A percentile compares a stretch with the other conserved stretches of the same genome.
These are phyloP conservation scores for Lasioglossum calceatum DNA, from an alignment of 2,888 invertebrate genomes.

Conservation along the genomic window DNA sequence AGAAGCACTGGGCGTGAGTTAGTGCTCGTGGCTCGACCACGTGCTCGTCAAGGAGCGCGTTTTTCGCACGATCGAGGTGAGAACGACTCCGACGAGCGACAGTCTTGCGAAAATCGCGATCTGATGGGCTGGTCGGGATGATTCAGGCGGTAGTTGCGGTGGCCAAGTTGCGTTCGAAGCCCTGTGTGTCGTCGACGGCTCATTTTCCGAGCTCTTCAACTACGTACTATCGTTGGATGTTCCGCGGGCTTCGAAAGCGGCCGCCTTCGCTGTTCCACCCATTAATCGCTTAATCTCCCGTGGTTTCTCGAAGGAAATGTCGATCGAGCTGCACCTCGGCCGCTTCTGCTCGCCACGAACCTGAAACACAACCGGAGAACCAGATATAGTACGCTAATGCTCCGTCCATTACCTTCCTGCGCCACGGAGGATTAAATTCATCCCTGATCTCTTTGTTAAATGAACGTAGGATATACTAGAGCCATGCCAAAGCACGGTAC, in stretches of 20 bases:
- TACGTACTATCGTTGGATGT: slow-evolving; percentile 17
- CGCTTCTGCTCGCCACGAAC: slow-evolving; percentile 11
- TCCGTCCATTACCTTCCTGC: neutral
- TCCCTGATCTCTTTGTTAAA: neutral
- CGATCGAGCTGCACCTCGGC: slow-evolving; percentile 31
- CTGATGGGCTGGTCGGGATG: neutral
- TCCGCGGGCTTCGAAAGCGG: slow-evolving; percentile 17
- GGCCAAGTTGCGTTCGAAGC: neutral
- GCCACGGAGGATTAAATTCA: neutral
- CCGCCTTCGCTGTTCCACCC: slow-evolving; percentile 1
- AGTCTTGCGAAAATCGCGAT: neutral
- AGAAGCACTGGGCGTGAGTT: neutral
- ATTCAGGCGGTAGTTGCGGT: neutral
- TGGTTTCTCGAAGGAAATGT: slow-evolving; percentile 26
- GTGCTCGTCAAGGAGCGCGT: neutral
- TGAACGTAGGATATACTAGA: neutral
- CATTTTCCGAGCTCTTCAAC: neutral
- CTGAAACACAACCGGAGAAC: slow-evolving; percentile 3
- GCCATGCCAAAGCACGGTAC: neutral
- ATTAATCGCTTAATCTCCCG: slow-evolving; percentile 46
- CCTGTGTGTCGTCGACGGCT: neutral
- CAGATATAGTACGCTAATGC: neutral
- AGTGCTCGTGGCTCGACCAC: neutral
- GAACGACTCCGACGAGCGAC: neutral
- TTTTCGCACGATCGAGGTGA: neutral